Base-by-base conservation (phyloP, 2,113 vertebrate species). In the Struthidea cinerea region DNA sequence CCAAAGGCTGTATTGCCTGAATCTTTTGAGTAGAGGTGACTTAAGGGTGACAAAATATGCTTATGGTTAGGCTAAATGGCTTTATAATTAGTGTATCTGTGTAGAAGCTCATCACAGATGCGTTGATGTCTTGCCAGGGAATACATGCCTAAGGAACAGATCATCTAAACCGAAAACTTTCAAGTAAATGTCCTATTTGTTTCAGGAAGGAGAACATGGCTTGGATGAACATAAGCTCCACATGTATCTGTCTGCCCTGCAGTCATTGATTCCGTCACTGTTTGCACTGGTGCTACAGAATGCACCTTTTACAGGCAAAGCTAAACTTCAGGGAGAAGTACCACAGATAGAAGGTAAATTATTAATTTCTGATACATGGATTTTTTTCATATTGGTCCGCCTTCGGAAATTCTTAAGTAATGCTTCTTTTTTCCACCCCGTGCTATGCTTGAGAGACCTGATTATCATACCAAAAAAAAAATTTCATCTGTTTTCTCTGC, bases 161-260 rank as follows among this genome's bases (percentile, higher is more conserved):
- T 56, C 41, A 91, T 65, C 35, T 71, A 85, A 88, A 71, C 20
- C 5, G 3, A 88, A 56, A 90, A 56, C 22, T 57, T 80, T 33
- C 7, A 71, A 44, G 10, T 81, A 33, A n/a, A 55, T 63, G 52
- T 78, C 61, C 16, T 82, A 35, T 97, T 23, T 92, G 57, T 96
- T 98, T 91, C 95, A 99, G 99, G 99, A 99, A 97, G 99, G 98
- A 93, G 99, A 99, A 50, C 99, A 99, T 20, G 98, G 99, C 67
- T 96, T 99, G 96, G 99, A 99, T 94, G 99, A 99, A 87, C 99
- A 99, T 96, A 99, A 99, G 89, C 98, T 99, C 13, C 99, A 99
- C 78, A 97, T 99, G 96, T 99, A 98, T 93, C 98, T 99, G 53
- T 99, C 99, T 26, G 99, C 99, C 49, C 97, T 99, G 95, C 99